phyloP scores from a whole-genome alignment of 2,797 vertebrate species.

The Anguilla megastoma region DNA sequence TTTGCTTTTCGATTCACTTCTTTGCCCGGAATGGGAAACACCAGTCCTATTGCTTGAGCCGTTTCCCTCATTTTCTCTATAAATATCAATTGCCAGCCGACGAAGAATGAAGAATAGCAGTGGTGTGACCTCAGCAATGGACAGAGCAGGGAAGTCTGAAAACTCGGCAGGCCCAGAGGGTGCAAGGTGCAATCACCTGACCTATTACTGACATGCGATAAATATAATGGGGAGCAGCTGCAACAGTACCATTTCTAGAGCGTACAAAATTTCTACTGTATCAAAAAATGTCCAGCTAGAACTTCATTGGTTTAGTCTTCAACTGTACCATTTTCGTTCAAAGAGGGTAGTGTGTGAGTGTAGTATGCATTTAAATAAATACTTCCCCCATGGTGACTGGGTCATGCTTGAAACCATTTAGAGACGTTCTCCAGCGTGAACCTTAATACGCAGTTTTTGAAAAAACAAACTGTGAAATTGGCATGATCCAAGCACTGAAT shows the following conservation, averaged over 20 bases:
- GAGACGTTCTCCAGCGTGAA: not conserved
- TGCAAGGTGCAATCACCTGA: not conserved
- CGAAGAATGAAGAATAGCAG: not conserved
- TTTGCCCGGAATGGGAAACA: not conserved
- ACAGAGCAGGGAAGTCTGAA: not conserved
- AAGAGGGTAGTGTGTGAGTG: not conserved
- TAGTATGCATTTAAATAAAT: not conserved
- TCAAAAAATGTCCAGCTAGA: not conserved
- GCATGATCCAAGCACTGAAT: slow-evolving; percentile 15
- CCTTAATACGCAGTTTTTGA: not conserved
- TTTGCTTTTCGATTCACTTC: not conserved
- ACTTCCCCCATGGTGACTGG: not conserved
- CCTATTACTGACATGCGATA: not conserved
- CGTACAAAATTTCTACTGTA: not conserved
- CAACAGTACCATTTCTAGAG: not conserved
- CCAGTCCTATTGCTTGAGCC: not conserved
- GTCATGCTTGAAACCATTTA: slow-evolving; percentile 11
- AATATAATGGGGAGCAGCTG: not conserved
- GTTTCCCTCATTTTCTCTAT: not conserved
- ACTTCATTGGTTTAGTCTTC: not conserved
- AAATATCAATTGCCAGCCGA: not conserved
- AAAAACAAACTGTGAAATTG: not conserved
- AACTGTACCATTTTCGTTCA: not conserved
- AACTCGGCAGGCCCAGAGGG: not conserved
- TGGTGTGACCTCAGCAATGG: not conserved